Evolutionary conservation across 2,888 invertebrate genomes (phyloP), one percentile per base, ranked within the genome.

Genomic region (Coenonympha glycerion): DNA sequence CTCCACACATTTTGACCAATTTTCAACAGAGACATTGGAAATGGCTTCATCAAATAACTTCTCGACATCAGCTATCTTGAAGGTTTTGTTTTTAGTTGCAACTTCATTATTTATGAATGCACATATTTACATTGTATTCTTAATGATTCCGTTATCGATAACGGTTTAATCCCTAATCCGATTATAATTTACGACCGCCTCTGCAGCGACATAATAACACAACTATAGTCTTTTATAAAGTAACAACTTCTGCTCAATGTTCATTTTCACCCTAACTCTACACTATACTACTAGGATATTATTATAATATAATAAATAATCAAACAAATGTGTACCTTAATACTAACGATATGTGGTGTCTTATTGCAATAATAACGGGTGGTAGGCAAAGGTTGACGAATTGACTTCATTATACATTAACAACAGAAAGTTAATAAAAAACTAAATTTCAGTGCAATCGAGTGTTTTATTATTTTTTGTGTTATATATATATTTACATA

Each of bases 341-440:
- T 37, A 53, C 46, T 53, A 53, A 52, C 46, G 22, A 21, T 28
- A 40, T 52, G 44, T 31, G 22, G 41, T 52, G 49, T 55, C 49
- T 26, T 55, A 55, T 47, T 44, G 28, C 45, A 53, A 46, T 42
- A 44, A 49, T 19, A 31, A 26, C n/a, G 37, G 49, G 21, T 52
- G 55, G 42, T 55, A 39, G 42, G 47, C 52, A 55, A 55, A 41
- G n/a, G n/a, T n/a, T n/a, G n/a, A n/a, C n/a, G 21, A 44, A 21
- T 31, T 21, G 19, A 30, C 22, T 13, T 1, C 6, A 18, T n/a
- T n/a, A n/a, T n/a, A n/a, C n/a, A n/a, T n/a, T n/a, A n/a, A n/a
- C n/a, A n/a, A n/a, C n/a, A n/a, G n/a, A n/a, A n/a, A n/a, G n/a
- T n/a, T n/a, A n/a, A n/a, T n/a, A n/a, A n/a, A n/a, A n/a, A n/a